Evolutionary conservation across 1,140 invertebrate species (phyloP), one percentile per base, ranked within the genome.

Genomic region (Macrotrachela quadricornifera): DNA sequence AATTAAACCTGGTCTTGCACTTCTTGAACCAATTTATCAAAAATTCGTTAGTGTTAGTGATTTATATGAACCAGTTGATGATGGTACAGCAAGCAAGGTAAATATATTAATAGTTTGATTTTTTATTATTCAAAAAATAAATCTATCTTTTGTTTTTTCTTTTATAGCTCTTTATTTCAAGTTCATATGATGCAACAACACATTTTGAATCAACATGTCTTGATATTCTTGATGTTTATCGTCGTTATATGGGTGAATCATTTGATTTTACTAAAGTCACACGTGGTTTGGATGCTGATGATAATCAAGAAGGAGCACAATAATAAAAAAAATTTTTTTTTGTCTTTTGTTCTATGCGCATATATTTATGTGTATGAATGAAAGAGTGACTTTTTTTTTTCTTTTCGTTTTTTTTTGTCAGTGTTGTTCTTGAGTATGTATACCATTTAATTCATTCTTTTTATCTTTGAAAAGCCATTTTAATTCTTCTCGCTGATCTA

Each of bases 261-360:
- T 97, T 97, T 74, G 92, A 97, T 72, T 95, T 96, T 69, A 85
- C 84, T 45, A 90, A 94, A 75, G 85, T 95, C 36, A 90, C 90
- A 68, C 80, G 83, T 58, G 84, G 87, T 69, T 73, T 90, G 45
- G 85, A 82, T 49, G 86, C 91, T 57, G 83, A 87, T n/a, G 57
- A 58, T 6, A 14, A 42, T 13, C 12, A 1, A 42, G 41, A 42
- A 30, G 21, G 21, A 4, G 3, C 2, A 30, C 8, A 30, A 30
- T 30, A 30, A 30, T 2, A 30, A 30, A 30, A 30, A 4, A 30
- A 30, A 30, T 4, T 30, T 2, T 30, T 2, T 30, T 4, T 30
- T 30, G 2, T 8, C 2, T 30, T 30, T 8, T 30, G 2, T 30
- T 30, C 21, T 30, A 4, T 30, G 2, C 21, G 21, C 21, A 30